Evolutionary conservation across 1,140 invertebrate genomes (phyloP), one percentile per base, ranked within the genome.

Genomic region (Drosophila repletoides): DNA sequence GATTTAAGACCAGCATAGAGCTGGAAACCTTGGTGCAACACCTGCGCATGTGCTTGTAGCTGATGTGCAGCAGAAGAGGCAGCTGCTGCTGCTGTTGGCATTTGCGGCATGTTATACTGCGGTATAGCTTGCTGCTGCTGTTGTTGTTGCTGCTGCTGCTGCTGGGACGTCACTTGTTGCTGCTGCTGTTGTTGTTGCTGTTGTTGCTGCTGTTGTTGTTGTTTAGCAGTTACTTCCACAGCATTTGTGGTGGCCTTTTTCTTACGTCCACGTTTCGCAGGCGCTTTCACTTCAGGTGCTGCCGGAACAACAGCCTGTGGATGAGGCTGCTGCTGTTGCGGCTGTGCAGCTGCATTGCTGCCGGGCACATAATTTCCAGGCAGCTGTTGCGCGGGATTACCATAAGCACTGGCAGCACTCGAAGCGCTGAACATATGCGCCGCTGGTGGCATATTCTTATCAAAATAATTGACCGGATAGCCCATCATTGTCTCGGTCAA

Each of bases 1-100:
- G 88, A 89, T 31, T 92, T 91, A 2, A 92, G 72, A 0, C 91
- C 92, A 1, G 91, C 90, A 56, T 92, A 92, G 9, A 92, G 91
- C 74, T 93, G 92, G 71, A 92, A 93, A 56, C 91, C 91, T 73
- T 91, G 91, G 17, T 89, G 88, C 26, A 87, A 58, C 22, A 80
- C 88, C 53, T 86, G 75, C n/a, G 79, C 72, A 64, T 88, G 75
- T 3, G 80, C 75, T 34, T 88, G 84, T 19, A 79, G 19, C 21
- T 88, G 83, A 38, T 80, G 72, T 29, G 66, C 48, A 28, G 63
- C 40, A 17, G 68, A 15, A 19, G 74, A 38, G 14, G 72, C 70
- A 2, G 71, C 71, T 1, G 76, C 43, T n/a, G 56, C 36, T 24
- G 65, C 40, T 19, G 56, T 24, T 5, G 45, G 40, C 49, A 61